Conservation (phyloP, 2,113 vertebrate genomes). For the Indicator maculatus region DNA sequence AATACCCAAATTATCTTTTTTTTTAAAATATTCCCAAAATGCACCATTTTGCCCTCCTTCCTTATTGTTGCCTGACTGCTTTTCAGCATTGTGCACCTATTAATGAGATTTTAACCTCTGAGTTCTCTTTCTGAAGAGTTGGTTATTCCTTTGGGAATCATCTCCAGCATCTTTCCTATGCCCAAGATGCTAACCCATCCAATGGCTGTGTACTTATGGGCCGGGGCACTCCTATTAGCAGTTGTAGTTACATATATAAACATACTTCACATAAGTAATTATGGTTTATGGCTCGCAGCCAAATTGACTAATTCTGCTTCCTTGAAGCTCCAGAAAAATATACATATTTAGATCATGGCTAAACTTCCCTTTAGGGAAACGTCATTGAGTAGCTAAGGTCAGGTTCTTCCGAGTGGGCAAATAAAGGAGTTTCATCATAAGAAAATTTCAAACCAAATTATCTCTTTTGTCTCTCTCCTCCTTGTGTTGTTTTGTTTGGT, state of each 20-base stretch:
- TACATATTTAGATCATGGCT: constrained; percentile 56
- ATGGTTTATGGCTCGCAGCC: constrained; percentile 65
- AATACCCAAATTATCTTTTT: not conserved
- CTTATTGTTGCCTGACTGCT: not conserved
- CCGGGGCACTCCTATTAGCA: constrained; percentile 43
- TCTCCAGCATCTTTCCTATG: constrained; percentile 1
- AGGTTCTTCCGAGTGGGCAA: constrained; percentile 22
- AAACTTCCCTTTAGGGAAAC: too few relatives aligned
- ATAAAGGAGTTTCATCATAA: not conserved
- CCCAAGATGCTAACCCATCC: constrained; percentile 28
- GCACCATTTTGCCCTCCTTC: not conserved
- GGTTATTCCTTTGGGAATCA: constrained; percentile 29
- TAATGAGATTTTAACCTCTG: not conserved
- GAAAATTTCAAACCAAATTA: not conserved
- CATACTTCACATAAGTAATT: constrained; percentile 66
- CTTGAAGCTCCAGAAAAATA: constrained; percentile 62
- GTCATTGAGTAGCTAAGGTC: too few relatives aligned
- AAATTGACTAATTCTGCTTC: constrained; percentile 67
- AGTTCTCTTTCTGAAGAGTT: constrained; percentile 40
- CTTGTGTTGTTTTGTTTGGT: not conserved
- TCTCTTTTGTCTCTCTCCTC: not conserved
- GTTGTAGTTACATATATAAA: constrained; percentile 71
- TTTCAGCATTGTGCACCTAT: not conserved
- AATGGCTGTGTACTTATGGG: not conserved
- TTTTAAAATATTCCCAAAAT: accelerated